These are phyloP conservation scores for Hirtodrosophila duncani DNA, from an alignment of 2,888 invertebrate species.

Conservation along the genomic window DNA sequence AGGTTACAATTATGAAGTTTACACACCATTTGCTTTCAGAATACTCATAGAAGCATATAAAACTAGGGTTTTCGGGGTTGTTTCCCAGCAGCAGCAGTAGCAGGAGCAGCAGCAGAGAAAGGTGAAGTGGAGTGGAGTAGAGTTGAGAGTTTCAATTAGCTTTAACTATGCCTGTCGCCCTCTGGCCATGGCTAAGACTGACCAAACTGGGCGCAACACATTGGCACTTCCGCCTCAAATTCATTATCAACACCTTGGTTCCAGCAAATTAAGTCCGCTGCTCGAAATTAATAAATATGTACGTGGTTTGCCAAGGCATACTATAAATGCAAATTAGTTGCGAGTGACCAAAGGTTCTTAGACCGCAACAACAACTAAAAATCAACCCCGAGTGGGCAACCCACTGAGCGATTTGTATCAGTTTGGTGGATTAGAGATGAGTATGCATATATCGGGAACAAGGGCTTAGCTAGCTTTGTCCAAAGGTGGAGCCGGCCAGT, in stretches of 20 bases:
- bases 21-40: slow-evolving; percentile 63
- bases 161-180: slow-evolving; percentile 20
- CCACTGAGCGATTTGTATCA: background rate
- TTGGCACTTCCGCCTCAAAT: slow-evolving; percentile 45
- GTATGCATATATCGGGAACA: too few relatives aligned
- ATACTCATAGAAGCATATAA: too few relatives aligned
- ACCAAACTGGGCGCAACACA: slow-evolving; percentile 33
- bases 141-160: slow-evolving; percentile 41
- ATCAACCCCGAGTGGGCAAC: slow-evolving; percentile 15
- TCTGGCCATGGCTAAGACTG: slow-evolving; percentile 35
- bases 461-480: too few relatives aligned
- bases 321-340: slow-evolving; percentile 38
- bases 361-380: slow-evolving; percentile 9
- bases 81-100: too few relatives aligned
- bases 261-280: slow-evolving; percentile 65
- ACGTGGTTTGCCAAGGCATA: background rate
- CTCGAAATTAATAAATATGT: slow-evolving; percentile 52
- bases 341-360: slow-evolving; percentile 22
- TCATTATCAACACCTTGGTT: slow-evolving; percentile 72
- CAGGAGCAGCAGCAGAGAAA: background rate
- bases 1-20: slow-evolving; percentile 73
- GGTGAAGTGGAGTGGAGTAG: slow-evolving; percentile 15
- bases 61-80: too few relatives aligned
- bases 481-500: too few relatives aligned
- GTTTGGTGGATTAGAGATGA: too few relatives aligned